Percentiles rank a stretch among this genome's conserved stretches.
These are phyloP conservation scores for Delphinapterus leucas DNA, from an alignment of 2,113 vertebrate species.

Conservation along the genomic window DNA sequence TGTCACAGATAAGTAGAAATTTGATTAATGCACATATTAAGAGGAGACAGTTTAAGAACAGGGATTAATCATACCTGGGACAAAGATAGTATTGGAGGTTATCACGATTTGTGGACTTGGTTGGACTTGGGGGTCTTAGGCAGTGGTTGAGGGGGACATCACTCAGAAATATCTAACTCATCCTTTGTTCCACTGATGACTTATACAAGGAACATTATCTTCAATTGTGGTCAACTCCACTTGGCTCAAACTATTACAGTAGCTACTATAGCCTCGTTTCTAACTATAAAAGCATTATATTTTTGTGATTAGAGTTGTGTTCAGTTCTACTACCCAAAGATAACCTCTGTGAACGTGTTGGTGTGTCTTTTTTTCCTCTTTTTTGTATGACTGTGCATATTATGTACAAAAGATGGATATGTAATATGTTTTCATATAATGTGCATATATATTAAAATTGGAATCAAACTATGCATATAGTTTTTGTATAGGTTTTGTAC, in stretches of 20 bases:
- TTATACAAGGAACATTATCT: not conserved
- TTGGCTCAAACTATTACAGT: not conserved
- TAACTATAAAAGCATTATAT: not conserved
- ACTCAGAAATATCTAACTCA: not conserved
- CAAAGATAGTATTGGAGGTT: not conserved
- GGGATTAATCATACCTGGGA: not conserved
- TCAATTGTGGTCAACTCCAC: rapidly evolving
- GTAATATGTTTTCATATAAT: not conserved
- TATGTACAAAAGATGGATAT: not conserved
- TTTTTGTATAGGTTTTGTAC: not conserved
- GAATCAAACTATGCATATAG: not conserved
- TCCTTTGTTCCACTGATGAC: not conserved
- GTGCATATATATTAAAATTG: not conserved
- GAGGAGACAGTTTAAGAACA: not conserved
- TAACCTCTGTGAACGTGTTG: not conserved
- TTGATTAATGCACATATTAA: not conserved
- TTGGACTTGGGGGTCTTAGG: not conserved
- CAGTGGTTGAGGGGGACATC: not conserved
- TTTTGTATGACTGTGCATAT: not conserved
- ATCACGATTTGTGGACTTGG: not conserved
- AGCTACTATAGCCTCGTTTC: not conserved
- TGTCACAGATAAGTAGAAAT: not conserved
- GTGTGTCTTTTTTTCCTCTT: not conserved
- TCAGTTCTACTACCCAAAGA: not conserved
- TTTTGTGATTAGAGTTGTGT: not conserved